These are phyloP conservation scores for Pelagia noctiluca DNA, from an alignment of 30 jellyfish, hydroid and myxozoan species.

Conservation along the genomic window DNA sequence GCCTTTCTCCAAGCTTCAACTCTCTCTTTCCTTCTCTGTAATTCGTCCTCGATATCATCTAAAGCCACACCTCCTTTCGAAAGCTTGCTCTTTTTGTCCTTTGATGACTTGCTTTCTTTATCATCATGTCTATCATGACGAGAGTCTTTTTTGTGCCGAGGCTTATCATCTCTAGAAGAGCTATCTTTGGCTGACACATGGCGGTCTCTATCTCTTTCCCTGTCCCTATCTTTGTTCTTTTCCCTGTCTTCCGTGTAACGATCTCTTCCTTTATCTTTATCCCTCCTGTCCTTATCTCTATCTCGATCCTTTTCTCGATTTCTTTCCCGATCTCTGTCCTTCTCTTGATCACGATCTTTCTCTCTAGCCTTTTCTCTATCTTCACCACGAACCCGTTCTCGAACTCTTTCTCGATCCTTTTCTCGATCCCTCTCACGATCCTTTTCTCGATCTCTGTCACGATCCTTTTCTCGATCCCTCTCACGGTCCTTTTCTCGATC, in stretches of 20 bases:
- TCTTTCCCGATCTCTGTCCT: constrained; percentile 29
- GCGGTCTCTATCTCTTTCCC: constrained; percentile 46
- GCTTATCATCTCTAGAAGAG: constrained; percentile 60
- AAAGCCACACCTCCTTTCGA: constrained; percentile 40
- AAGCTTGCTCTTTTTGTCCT: background rate
- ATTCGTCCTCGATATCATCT: constrained; percentile 89
- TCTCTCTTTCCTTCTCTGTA: constrained; percentile 92
- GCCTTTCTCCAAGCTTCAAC: constrained; percentile 98
- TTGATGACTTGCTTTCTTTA: constrained; percentile 27
- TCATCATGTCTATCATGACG: constrained; percentile 43
- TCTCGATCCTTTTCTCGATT: constrained; percentile 26
- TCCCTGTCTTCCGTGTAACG: constrained; percentile 42
- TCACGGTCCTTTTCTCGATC: constrained; percentile 46
- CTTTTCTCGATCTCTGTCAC: constrained; percentile 19
- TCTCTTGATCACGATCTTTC: constrained; percentile 45
- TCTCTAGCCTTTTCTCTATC: constrained; percentile 2
- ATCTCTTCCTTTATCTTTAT: constrained; percentile 24
- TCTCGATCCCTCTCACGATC: constrained; percentile 27
- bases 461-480: constrained; percentile 25
- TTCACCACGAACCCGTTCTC: constrained; percentile 22
- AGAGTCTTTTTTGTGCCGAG: constrained; percentile 25
- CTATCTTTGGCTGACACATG: constrained; percentile 18
- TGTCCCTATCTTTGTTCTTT: constrained; percentile 45
- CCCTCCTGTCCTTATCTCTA: no score
- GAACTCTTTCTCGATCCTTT: constrained; percentile 50